Evolutionary conservation across 1,140 invertebrate genomes (phyloP).

Genomic region (Conopomorpha cramerella): DNA sequence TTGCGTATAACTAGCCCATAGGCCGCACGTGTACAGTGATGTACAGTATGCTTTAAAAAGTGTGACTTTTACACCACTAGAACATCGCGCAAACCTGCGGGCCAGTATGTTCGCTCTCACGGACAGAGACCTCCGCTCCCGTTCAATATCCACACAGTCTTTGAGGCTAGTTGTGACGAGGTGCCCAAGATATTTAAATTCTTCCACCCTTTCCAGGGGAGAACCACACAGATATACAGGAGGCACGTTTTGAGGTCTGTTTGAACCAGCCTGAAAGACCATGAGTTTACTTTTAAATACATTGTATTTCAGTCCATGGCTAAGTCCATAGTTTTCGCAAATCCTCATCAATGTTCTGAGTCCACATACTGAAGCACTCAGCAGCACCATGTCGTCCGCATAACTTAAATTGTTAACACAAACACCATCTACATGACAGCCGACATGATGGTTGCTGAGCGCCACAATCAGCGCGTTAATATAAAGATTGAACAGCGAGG

Average conservation of each 20-base stretch:
- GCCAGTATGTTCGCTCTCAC: constrained; percentile 9
- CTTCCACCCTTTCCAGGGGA: not conserved
- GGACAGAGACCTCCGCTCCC: constrained; percentile 5
- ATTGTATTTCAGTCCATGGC: constrained; percentile 5
- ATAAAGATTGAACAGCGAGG: not conserved
- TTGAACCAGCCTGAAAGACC: constrained; percentile 3
- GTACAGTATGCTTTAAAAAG: constrained; percentile 8
- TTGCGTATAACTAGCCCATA: not conserved
- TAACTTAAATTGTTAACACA: constrained; percentile 3
- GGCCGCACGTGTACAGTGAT: not conserved
- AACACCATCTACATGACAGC: not conserved
- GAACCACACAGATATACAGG: not conserved
- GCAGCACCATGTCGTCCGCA: not conserved
- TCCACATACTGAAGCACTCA: constrained; percentile 2
- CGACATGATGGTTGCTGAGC: not conserved
- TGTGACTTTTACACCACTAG: constrained; percentile 4
- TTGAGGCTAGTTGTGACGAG: constrained; percentile 2
- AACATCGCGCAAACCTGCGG: constrained; percentile 1
- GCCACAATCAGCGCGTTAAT: not conserved
- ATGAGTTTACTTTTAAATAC: constrained; percentile 1
- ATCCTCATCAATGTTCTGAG: not conserved
- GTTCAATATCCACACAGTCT: constrained; percentile 4
- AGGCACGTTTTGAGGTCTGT: not conserved
- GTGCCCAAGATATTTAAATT: constrained; percentile 8
- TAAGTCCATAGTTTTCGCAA: constrained; percentile 5